Evolutionary conservation across 2,888 invertebrate genomes (phyloP), one percentile per base, ranked within the genome.

Genomic region (Acanthosepion lycidas): DNA sequence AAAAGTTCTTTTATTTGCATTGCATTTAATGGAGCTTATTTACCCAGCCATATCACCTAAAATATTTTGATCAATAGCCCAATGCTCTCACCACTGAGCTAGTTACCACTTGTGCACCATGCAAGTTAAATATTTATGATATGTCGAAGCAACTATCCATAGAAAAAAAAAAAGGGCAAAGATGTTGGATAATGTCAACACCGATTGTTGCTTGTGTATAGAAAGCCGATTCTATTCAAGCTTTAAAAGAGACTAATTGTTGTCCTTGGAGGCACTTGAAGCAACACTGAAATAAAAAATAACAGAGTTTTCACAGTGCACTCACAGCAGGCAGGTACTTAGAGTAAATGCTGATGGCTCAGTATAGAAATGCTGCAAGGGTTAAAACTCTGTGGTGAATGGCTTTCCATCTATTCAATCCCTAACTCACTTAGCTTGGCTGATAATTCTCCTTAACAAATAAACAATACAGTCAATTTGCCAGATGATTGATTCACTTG

Each of bases 101-200:
- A 78, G n/a, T n/a, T 78, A 33, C n/a, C n/a, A 33, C 15, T 15
- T 78, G n/a, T 78, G n/a, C n/a, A 23, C 78, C 15, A 5, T 78
- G 15, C 0, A 33, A 78, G 78, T 33, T 15, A 78, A 78, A 78
- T 33, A 78, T 78, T 78, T 78, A 78, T 33, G 4, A 33, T n/a
- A n/a, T 59, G 59, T 59, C 26, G 59, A 3, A 59, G 59, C 59
- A 59, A 59, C 59, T 59, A 20, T 78, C n/a, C 12, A 78, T n/a
- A 15, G 33, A 78, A 33, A 78, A 33, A 33, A 78, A 33, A 59
- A 78, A 78, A 78, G 15, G 78, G 15, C 78, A 78, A 78, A 78
- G 20, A 78, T n/a, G 78, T 78, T 78, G 78, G 78, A 78, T 78
- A 78, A 78, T n/a, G 78, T 78, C 78, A 78, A 78, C 78, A 78